Base-by-base conservation (phyloP, 64 coral and sea anemone genomes). In the Pachyseris speciosa region DNA sequence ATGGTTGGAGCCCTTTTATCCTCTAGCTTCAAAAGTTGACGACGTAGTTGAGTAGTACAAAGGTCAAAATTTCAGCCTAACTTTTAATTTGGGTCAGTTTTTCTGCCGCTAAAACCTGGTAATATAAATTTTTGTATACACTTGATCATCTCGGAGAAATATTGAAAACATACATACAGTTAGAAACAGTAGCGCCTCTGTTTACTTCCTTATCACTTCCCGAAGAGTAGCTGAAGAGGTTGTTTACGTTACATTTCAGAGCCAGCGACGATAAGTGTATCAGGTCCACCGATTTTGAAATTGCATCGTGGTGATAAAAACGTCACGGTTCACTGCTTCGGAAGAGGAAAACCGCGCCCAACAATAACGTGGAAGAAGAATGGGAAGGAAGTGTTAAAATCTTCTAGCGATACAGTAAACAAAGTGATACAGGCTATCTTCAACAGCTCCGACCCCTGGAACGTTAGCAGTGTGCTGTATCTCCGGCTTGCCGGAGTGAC, bases 401-500 rank as follows among this genome's bases (percentile, higher is more conserved):
- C 68, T 2, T 25, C 75, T 6, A 5, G 22, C 1, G 17, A 57
- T 16, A 57, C 19, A 13, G 30, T 37, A 7, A 25, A 55, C 1
- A 20, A 78, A 8, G 72, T 80, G 5, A 71, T 93, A 2, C 91
- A 93, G 48, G 72, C 69, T 30, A 78, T 80, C 47, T 66, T 20
- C 39, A n/a, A 64, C 44, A 67, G 3, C 5, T 57, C 55, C 3
- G 27, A 63, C 76, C 3, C 51, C 37, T 61, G 86, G 27, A 86
- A 58, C 53, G 85, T 86, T 2, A 67, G 52, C 5, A 85, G 91
- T 80, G 13, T 33, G 25, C 58, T 93, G 57, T 93, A 64, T 52
- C 75, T 93, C 37, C 83, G 91, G 60, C 60, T 33, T 37, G 80
- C 69, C 73, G 91, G 91, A 48, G 49, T 69, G 53, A 87, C 83